Conservation (phyloP, 2,113 vertebrate species). For the Onychostruthus taczanowskii region DNA sequence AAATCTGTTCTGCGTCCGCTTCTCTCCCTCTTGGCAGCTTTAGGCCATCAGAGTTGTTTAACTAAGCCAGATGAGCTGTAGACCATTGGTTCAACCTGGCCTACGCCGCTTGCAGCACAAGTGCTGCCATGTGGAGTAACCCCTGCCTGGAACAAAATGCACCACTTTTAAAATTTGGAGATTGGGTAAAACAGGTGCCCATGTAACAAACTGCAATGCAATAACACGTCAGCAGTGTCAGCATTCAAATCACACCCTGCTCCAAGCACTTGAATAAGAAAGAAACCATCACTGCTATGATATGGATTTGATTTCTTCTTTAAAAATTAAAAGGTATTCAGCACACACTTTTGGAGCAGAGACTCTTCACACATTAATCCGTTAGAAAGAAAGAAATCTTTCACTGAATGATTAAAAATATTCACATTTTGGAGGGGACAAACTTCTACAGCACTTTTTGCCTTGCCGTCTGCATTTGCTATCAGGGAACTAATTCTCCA, state of each 20-base stretch:
- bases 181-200: background rate
- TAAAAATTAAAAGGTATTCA: constrained; percentile 27
- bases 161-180: background rate
- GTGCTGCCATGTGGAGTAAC: background rate
- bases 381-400: constrained; percentile 24
- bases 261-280: background rate
- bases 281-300: background rate
- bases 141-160: background rate
- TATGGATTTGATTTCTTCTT: background rate
- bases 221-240: background rate
- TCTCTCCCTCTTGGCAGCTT: background rate
- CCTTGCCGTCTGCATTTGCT: constrained; percentile 5
- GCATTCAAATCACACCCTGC: background rate
- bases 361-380: background rate
- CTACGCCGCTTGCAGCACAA: background rate
- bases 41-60: background rate
- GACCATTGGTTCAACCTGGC: background rate
- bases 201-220: fast-evolving
- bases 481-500: constrained; percentile 45
- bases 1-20: background rate
- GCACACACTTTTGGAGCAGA: background rate
- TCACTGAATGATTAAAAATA: constrained; percentile 52
- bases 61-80: background rate
- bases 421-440: constrained; percentile 36
- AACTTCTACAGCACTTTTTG: constrained; percentile 23